These are phyloP conservation scores for Abramis brama DNA, from an alignment of 2,113 vertebrate species.

Conservation along the genomic window DNA sequence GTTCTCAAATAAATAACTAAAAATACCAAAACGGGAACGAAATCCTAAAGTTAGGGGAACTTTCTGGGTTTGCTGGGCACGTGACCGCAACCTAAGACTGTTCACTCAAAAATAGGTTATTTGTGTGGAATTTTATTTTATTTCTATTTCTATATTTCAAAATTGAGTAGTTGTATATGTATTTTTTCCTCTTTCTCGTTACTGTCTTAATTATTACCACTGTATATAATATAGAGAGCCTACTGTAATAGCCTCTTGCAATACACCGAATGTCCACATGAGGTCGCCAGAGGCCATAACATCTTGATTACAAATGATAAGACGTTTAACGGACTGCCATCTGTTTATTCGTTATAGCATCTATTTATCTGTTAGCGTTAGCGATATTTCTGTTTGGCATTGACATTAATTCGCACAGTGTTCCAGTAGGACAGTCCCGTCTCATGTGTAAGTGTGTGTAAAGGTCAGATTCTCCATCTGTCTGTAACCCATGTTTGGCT, in stretches of 20 bases:
- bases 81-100: too few species aligned
- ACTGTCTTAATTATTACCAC: not conserved
- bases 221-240: not conserved
- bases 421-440: not conserved
- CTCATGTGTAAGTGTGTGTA: not conserved
- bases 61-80: too few species aligned
- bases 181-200: not conserved
- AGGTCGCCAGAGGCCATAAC: conserved; percentile 57
- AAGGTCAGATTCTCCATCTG: not conserved
- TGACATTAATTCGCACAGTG: not conserved
- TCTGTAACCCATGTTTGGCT: not conserved
- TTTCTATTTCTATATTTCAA: too few species aligned
- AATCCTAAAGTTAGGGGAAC: too few species aligned
- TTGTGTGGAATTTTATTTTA: too few species aligned
- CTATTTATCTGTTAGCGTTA: not conserved
- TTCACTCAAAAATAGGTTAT: too few species aligned
- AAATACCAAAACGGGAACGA: too few species aligned
- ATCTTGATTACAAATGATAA: not conserved
- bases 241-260: conserved; percentile 2
- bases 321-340: not conserved
- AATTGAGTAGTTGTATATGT: too few species aligned
- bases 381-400: not conserved
- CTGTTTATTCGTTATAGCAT: not conserved
- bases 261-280: conserved; percentile 58
- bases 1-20: too few species aligned